Evolutionary conservation across 2,113 vertebrate species (phyloP).

Genomic region (Prionailurus bengalensis): DNA sequence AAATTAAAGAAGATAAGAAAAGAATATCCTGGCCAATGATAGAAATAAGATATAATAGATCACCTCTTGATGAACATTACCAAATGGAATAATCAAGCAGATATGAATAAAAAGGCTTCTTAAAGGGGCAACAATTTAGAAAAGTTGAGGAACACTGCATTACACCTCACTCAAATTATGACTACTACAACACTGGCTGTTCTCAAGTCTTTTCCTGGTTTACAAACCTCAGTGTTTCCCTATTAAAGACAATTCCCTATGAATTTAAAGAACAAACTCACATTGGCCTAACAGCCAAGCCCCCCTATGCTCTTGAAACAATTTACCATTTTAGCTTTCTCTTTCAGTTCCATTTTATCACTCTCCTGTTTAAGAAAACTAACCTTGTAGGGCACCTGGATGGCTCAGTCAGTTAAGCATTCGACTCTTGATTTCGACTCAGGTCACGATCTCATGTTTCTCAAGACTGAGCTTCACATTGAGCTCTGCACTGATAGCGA

Average conservation of each 20-base stretch:
- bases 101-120: background rate
- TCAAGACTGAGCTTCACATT: too few species aligned
- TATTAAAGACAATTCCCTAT: background rate
- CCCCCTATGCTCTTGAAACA: background rate
- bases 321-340: background rate
- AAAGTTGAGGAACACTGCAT: background rate
- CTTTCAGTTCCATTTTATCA: background rate
- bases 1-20: slow-evolving; percentile 70
- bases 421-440: too few species aligned
- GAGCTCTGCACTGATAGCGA: too few species aligned
- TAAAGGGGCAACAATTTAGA: background rate
- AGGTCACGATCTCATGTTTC: too few species aligned
- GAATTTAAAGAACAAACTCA: background rate
- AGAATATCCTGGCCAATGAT: slow-evolving; percentile 5
- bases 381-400: background rate
- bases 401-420: too few species aligned
- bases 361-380: background rate
- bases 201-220: background rate
- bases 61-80: slow-evolving; percentile 6
- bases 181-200: background rate
- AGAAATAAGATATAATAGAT: slow-evolving; percentile 32
- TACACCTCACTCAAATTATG: background rate
- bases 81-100: background rate
- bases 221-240: background rate
- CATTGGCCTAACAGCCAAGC: background rate